A percentile compares a stretch with the other conserved stretches of the same genome.
phyloP scores from a whole-genome alignment of 2,888 invertebrate genomes.

The Mesodorylaimus sp. region DNA sequence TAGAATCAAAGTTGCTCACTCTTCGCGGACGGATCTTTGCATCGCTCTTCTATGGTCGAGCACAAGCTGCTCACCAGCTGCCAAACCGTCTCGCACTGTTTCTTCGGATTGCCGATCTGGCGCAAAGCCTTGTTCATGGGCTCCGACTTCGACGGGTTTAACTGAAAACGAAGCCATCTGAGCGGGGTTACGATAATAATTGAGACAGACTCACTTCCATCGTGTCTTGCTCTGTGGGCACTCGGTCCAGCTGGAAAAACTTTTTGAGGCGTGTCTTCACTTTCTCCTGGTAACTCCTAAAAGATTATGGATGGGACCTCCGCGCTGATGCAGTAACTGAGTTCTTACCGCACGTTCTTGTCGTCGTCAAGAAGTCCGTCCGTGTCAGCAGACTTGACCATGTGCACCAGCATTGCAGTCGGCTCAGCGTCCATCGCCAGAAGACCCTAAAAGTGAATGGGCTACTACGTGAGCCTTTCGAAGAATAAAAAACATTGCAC shows the following conservation, averaged over 20 bases:
- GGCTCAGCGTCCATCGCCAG: constrained; percentile 86
- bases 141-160: constrained; percentile 27
- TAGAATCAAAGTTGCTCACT: no score
- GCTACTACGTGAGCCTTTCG: no score
- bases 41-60: no score
- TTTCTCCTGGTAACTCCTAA: no score
- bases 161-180: constrained; percentile 4
- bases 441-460: constrained; percentile 44
- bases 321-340: no score
- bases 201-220: no score
- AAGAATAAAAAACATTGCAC: neutral
- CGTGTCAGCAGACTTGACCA: constrained; percentile 89
- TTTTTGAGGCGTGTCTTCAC: no score
- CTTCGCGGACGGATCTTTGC: no score
- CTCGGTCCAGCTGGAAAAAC: no score
- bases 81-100: constrained; percentile 72
- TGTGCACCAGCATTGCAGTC: constrained; percentile 90
- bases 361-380: constrained; percentile 73
- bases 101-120: constrained; percentile 79
- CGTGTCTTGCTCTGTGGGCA: no score
- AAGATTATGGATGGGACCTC: no score
- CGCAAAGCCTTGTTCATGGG: constrained; percentile 74
- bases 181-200: no score
- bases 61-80: constrained; percentile 43
- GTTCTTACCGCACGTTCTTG: constrained; percentile 32